A percentile compares a stretch with the other conserved stretches of the same genome.
Conservation (phyloP, 1,140 invertebrate genomes). For the Neoseiulus cucumeris region DNA sequence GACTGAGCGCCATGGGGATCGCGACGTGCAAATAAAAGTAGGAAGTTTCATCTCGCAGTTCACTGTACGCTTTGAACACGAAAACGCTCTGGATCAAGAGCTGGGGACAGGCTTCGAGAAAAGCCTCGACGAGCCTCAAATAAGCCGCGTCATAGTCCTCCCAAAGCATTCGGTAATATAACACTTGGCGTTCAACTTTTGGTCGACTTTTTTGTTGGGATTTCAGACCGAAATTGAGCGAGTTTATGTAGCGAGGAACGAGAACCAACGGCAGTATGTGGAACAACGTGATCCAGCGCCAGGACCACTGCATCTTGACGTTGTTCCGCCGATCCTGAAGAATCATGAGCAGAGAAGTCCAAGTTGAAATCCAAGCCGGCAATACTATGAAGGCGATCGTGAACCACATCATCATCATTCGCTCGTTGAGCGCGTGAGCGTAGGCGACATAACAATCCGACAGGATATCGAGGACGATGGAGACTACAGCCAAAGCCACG, state of each 20-base stretch:
- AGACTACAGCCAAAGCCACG: background rate
- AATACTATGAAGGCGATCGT: background rate
- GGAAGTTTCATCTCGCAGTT: background rate
- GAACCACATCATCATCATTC: background rate
- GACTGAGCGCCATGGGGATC: background rate
- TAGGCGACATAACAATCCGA: background rate
- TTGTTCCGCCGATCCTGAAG: background rate
- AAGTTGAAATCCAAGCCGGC: background rate
- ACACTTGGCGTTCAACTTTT: background rate
- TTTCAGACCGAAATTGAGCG: background rate
- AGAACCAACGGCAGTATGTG: background rate
- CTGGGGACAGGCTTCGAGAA: background rate
- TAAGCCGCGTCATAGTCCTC: background rate
- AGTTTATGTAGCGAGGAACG: background rate
- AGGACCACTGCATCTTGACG: conserved; percentile 2
- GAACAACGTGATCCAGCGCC: background rate
- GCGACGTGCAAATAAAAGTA: background rate
- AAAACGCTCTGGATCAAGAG: background rate
- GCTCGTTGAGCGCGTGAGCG: background rate
- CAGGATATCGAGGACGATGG: background rate
- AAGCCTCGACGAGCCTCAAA: background rate
- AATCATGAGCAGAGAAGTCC: background rate
- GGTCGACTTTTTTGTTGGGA: background rate
- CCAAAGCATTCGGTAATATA: background rate
- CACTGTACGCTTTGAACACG: background rate